Evolutionary conservation across 2,888 invertebrate species (phyloP).

Genomic region (Caenorhabditis sp.): DNA sequence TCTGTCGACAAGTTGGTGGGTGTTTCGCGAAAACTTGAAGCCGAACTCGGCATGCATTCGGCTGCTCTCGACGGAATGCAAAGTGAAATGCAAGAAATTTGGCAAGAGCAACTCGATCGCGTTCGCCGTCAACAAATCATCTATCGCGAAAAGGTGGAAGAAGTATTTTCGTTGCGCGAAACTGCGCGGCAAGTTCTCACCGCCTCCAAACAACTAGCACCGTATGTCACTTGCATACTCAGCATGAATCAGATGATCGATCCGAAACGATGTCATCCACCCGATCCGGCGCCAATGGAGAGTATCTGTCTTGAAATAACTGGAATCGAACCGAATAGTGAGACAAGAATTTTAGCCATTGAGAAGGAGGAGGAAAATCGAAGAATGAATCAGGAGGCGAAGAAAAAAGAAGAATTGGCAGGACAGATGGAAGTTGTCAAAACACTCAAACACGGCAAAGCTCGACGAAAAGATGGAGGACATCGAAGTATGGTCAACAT

Average conservation of each 20-base stretch:
- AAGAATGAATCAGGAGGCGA: slow-evolving; percentile 41
- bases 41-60: slow-evolving; percentile 68
- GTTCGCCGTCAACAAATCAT: slow-evolving; percentile 80
- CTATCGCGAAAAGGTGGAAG: slow-evolving; percentile 68
- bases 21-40: slow-evolving; percentile 50
- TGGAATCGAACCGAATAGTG: slow-evolving; percentile 72
- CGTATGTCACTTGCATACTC: slow-evolving; percentile 51
- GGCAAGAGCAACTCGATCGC: slow-evolving; percentile 81
- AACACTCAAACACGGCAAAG: slow-evolving; percentile 47
- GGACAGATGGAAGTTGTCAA: slow-evolving; percentile 37
- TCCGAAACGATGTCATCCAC: slow-evolving; percentile 56
- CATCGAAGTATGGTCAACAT: slow-evolving; percentile 40
- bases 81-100: slow-evolving; percentile 73
- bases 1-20: slow-evolving; percentile 51
- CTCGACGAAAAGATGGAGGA: slow-evolving; percentile 44
- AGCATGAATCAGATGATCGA: slow-evolving; percentile 55
- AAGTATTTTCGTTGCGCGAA: slow-evolving; percentile 36
- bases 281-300: slow-evolving; percentile 70
- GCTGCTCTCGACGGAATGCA: slow-evolving; percentile 67
- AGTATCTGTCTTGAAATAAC: slow-evolving; percentile 70
- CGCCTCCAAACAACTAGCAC: slow-evolving; percentile 48
- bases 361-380: slow-evolving; percentile 57
- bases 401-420: slow-evolving; percentile 43
- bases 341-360: slow-evolving; percentile 48
- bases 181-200: slow-evolving; percentile 48